Evolutionary conservation across 2,113 vertebrate species (phyloP).

Genomic region (Agapornis roseicollis): DNA sequence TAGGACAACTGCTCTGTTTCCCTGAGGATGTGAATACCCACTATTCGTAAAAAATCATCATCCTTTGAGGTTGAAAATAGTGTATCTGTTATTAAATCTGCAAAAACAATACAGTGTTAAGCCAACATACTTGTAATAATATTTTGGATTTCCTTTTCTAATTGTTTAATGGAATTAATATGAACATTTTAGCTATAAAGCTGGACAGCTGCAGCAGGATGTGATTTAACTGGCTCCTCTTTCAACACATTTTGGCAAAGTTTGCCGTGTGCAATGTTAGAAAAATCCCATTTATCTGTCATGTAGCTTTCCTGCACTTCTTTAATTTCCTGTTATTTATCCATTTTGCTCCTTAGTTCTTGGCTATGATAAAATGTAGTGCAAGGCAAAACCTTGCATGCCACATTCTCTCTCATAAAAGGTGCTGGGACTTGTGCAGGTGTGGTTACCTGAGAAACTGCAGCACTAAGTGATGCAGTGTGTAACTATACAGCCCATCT

Average conservation of each 20-base stretch:
- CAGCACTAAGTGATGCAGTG: not conserved
- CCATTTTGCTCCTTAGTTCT: not conserved
- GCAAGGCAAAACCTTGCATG: not conserved
- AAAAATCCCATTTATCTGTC: not conserved
- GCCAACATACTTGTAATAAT: slow-evolving; percentile 64
- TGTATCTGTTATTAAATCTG: slow-evolving; percentile 61
- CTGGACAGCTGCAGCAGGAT: slow-evolving; percentile 52
- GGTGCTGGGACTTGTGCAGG: not conserved
- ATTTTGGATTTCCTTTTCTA: slow-evolving; percentile 73
- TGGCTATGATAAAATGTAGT: not conserved
- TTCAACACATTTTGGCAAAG: slow-evolving; percentile 26
- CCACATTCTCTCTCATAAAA: not conserved
- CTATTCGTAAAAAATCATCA: slow-evolving; percentile 11
- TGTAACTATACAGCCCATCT: not conserved
- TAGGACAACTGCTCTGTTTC: not conserved
- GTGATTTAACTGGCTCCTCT: slow-evolving; percentile 19
- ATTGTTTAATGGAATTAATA: slow-evolving; percentile 66
- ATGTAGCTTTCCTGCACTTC: not conserved
- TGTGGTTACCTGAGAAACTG: not conserved
- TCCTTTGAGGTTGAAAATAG: slow-evolving; percentile 34
- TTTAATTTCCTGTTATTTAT: not conserved
- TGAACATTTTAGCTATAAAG: slow-evolving; percentile 50
- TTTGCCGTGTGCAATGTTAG: not conserved
- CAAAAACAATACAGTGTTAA: slow-evolving; percentile 44
- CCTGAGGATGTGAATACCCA: not conserved